These are phyloP conservation scores for Drosophila hamatofila DNA, from an alignment of 2,888 invertebrate genomes.

Conservation along the genomic window DNA sequence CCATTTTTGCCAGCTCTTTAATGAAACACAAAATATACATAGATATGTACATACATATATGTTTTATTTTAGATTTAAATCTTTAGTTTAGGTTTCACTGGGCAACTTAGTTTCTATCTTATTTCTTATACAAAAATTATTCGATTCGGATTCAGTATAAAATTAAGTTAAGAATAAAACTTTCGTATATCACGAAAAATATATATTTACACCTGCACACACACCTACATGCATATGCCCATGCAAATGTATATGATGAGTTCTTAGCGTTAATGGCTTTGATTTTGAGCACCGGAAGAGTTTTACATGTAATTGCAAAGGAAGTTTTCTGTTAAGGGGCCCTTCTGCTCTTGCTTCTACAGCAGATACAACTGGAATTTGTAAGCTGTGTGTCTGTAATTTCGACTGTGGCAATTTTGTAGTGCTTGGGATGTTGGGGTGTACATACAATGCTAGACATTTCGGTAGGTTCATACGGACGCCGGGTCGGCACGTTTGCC, in stretches of 20 bases:
- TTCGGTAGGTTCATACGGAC: constrained; percentile 40
- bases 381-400: constrained; percentile 10
- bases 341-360: not conserved
- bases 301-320: not conserved
- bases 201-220: not conserved
- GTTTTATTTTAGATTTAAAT: not conserved
- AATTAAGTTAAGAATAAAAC: not conserved
- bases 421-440: constrained; percentile 14
- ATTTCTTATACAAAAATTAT: not conserved
- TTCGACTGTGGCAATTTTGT: constrained; percentile 25
- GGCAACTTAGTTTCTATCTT: too few relatives aligned
- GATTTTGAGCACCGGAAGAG: constrained; percentile 16
- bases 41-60: too few relatives aligned
- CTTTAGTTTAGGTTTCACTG: not conserved
- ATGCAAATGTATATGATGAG: not conserved
- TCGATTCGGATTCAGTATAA: not conserved
- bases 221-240: not conserved
- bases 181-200: not conserved
- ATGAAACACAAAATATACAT: not conserved
- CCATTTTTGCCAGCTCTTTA: not conserved
- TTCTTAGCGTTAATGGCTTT: not conserved
- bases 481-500: constrained; percentile 45
- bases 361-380: constrained; percentile 7
- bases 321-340: not conserved
- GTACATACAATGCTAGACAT: constrained; percentile 20